These are phyloP conservation scores for Eubucco bourcierii DNA, from an alignment of 2,113 vertebrate genomes.

Conservation along the genomic window DNA sequence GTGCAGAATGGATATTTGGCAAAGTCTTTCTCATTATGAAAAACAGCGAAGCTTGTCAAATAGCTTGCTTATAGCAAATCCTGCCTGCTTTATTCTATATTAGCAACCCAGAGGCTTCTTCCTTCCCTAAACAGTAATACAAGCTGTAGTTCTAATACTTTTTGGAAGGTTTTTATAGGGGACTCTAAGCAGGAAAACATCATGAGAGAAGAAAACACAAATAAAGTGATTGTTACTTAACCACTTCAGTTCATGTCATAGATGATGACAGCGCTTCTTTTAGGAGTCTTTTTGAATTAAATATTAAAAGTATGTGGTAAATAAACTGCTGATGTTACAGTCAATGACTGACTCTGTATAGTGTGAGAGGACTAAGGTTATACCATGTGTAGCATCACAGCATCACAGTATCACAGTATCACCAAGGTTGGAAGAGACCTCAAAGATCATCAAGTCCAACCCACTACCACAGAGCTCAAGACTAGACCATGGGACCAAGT, in stretches of 20 bases:
- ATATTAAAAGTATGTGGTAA: rapidly evolving
- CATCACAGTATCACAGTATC: too few relatives aligned
- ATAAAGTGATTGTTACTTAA: neutral
- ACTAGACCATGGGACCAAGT: too few relatives aligned
- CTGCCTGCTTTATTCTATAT: neutral
- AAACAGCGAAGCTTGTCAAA: neutral
- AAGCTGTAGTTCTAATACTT: neutral
- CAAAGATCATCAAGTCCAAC: too few relatives aligned
- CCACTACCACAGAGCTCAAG: too few relatives aligned
- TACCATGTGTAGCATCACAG: too few relatives aligned
- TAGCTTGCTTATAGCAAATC: neutral
- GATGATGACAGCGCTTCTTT: neutral
- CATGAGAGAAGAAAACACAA: neutral
- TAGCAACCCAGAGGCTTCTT: neutral
- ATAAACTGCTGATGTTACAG: neutral
- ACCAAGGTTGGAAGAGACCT: too few relatives aligned
- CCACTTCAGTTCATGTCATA: neutral
- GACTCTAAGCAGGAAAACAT: neutral
- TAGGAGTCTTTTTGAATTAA: neutral
- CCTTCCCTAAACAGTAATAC: neutral
- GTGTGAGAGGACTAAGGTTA: neutral
- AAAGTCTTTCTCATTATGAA: neutral
- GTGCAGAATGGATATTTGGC: neutral
- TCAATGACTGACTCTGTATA: neutral
- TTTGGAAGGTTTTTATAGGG: neutral